A percentile compares a stretch with the other conserved stretches of the same genome.
phyloP scores from a whole-genome alignment of 2,113 vertebrate genomes.

The Epinephelus moara region DNA sequence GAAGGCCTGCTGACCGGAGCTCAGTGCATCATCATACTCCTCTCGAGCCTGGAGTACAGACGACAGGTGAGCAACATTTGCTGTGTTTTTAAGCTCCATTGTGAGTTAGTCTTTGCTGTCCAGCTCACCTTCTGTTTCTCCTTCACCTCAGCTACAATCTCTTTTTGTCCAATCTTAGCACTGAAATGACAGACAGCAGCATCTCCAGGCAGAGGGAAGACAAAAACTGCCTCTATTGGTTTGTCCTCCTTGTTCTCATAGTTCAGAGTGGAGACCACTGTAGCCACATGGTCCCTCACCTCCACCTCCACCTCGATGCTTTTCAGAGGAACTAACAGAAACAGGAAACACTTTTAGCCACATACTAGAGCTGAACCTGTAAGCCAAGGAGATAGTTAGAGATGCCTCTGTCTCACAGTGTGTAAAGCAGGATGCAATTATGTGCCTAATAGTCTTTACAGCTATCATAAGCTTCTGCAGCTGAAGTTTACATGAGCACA shows the following conservation, averaged over 20 bases:
- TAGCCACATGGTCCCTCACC: conserved; percentile 86
- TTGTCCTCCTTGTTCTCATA: conserved; percentile 87
- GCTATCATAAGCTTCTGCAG: background rate
- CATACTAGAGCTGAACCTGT: no score
- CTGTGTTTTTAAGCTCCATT: background rate
- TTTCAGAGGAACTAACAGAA: conserved; percentile 84
- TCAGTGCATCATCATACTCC: conserved; percentile 86
- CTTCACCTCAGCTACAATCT: conserved; percentile 85
- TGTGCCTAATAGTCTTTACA: background rate
- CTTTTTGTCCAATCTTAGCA: conserved; percentile 83
- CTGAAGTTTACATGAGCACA: background rate
- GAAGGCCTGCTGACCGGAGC: conserved; percentile 85
- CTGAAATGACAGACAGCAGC: conserved; percentile 88
- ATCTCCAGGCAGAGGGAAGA: conserved; percentile 89
- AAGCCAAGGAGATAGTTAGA: no score
- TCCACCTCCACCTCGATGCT: conserved; percentile 83
- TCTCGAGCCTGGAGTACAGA: conserved; percentile 78
- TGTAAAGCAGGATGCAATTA: no score
- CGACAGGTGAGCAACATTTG: background rate
- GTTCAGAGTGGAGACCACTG: conserved; percentile 85
- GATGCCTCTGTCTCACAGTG: no score
- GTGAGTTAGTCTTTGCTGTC: background rate
- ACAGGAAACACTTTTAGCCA: background rate
- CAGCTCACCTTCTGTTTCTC: conserved; percentile 84
- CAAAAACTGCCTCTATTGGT: conserved; percentile 86